Conservation (phyloP, 1,140 invertebrate species). For the Plutomurus gul region DNA sequence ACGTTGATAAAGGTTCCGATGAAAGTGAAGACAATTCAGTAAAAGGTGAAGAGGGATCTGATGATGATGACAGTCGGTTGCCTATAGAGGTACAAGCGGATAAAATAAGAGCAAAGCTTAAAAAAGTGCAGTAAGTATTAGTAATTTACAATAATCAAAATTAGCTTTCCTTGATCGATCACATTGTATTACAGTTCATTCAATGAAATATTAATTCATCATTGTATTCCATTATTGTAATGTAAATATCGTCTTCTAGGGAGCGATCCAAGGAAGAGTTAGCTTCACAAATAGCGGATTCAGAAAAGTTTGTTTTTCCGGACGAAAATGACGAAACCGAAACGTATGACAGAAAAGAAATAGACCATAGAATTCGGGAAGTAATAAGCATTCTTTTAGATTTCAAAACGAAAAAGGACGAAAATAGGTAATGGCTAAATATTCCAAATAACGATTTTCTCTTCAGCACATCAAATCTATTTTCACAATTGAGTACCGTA, state of each 20-base stretch:
- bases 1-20: conserved; percentile 51
- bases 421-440: conserved; percentile 59
- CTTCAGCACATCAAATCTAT: background rate
- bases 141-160: background rate
- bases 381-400: conserved; percentile 83
- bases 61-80: conserved; percentile 63
- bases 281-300: conserved; percentile 72
- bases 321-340: conserved; percentile 68
- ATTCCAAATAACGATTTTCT: background rate
- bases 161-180: background rate
- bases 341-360: conserved; percentile 70
- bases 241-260: conserved; percentile 57
- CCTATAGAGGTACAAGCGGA: conserved; percentile 86
- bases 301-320: conserved; percentile 77
- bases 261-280: conserved; percentile 74
- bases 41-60: conserved; percentile 55
- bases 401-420: conserved; percentile 77
- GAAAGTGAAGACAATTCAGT: conserved; percentile 60
- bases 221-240: conserved; percentile 59
- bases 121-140: background rate
- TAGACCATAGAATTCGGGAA: conserved; percentile 90
- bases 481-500: background rate
- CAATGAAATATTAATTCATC: too few relatives aligned
- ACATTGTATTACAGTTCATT: background rate
- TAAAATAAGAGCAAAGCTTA: conserved; percentile 62